Evolutionary conservation across 2,888 invertebrate genomes (phyloP).

Genomic region (Glyphotaelius pellucidus): DNA sequence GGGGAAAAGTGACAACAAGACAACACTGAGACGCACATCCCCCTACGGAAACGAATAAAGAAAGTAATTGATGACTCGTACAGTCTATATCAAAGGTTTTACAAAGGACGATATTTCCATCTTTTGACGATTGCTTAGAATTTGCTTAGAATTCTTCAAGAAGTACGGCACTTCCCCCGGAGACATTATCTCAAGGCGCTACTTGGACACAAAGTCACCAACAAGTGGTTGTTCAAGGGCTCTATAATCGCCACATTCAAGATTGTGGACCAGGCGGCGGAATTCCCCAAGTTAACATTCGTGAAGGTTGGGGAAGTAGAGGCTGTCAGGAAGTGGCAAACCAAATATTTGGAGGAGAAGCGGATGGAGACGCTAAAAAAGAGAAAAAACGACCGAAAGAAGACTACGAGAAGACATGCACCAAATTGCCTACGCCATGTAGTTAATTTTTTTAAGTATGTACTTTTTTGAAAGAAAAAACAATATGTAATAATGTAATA

Average conservation of each 20-base stretch:
- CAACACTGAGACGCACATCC: constrained; percentile 86
- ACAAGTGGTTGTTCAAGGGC: no score
- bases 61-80: constrained; percentile 84
- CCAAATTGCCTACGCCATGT: constrained; percentile 78
- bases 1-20: constrained; percentile 81
- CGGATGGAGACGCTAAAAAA: constrained; percentile 80
- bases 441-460: no score
- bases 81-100: constrained; percentile 95
- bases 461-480: no score
- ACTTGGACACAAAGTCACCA: constrained; percentile 80
- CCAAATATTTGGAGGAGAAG: constrained; percentile 84
- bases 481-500: no score
- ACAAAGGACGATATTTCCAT: constrained; percentile 81
- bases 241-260: constrained; percentile 94
- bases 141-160: constrained; percentile 85
- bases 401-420: constrained; percentile 71
- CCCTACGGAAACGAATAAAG: constrained; percentile 90
- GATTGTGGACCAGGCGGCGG: constrained; percentile 87
- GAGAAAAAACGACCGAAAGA: no score
- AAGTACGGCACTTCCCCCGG: constrained; percentile 82
- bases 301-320: constrained; percentile 83
- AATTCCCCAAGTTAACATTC: constrained; percentile 84
- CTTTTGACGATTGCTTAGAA: no score
- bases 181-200: constrained; percentile 82
- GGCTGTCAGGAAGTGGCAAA: constrained; percentile 83